Evolutionary conservation across 1,140 invertebrate species (phyloP).

Genomic region (Drosophila novamexicana): DNA sequence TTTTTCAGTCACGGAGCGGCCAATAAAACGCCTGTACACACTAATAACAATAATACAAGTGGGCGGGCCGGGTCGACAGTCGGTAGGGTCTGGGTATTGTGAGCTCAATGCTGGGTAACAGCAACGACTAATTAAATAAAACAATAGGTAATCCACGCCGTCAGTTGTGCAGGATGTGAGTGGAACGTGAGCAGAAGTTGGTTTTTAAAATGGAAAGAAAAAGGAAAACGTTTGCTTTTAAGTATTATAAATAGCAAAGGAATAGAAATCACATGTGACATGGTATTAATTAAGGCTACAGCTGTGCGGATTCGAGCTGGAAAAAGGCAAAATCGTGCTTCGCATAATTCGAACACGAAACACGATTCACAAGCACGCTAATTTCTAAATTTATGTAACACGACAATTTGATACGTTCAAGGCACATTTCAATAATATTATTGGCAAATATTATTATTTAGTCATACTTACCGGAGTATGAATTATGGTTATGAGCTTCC

Average conservation of each 20-base stretch:
- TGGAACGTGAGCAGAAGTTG: slow-evolving; percentile 14
- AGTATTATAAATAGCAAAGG: neutral
- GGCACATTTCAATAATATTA: too few relatives aligned
- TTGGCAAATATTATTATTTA: too few relatives aligned
- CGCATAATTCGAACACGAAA: too few relatives aligned
- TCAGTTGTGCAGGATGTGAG: slow-evolving; percentile 14
- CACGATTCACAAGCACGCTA: too few relatives aligned
- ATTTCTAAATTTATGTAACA: too few relatives aligned
- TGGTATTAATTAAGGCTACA: neutral
- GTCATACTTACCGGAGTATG: too few relatives aligned
- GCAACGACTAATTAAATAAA: slow-evolving; percentile 73
- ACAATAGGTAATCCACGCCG: slow-evolving; percentile 72
- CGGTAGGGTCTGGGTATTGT: neutral
- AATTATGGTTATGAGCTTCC: too few relatives aligned
- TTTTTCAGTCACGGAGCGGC: slow-evolving; percentile 62
- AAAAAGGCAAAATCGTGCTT: neutral
- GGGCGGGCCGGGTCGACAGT: neutral
- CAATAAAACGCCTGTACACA: slow-evolving; percentile 47
- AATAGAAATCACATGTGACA: slow-evolving; percentile 19
- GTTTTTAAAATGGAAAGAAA: slow-evolving; percentile 4
- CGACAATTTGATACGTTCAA: too few relatives aligned
- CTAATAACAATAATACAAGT: slow-evolving; percentile 67
- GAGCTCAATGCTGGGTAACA: slow-evolving; percentile 1
- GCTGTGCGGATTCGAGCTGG: neutral
- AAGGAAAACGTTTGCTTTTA: slow-evolving; percentile 11